phyloP scores from a whole-genome alignment of 2,888 invertebrate genomes.

The Amphipyra berbera region DNA sequence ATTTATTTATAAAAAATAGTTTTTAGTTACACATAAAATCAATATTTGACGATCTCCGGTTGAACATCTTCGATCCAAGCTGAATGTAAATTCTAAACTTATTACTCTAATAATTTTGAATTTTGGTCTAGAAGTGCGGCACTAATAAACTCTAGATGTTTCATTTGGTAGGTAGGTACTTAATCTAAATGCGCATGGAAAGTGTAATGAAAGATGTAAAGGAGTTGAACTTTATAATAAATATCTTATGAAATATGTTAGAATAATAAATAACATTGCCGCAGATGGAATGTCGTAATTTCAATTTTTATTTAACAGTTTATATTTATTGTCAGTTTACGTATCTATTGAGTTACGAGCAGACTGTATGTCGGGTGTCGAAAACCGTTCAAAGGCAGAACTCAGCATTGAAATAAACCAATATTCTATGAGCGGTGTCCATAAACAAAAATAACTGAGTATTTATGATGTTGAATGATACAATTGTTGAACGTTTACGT shows the following conservation, averaged over 20 bases:
- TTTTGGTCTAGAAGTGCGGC: neutral
- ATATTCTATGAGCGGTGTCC: constrained; percentile 55
- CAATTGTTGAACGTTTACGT: constrained; percentile 48
- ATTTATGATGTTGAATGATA: constrained; percentile 45
- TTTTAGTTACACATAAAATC: no score
- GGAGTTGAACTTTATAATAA: constrained; percentile 25
- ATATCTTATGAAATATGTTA: constrained; percentile 18
- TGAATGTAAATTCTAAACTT: no score
- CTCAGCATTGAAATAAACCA: constrained; percentile 61
- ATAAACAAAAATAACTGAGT: constrained; percentile 55
- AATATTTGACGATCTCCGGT: no score
- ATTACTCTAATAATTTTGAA: no score
- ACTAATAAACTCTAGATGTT: constrained; percentile 30
- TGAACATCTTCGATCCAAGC: no score
- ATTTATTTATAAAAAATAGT: no score
- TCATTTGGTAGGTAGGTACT: constrained; percentile 15
- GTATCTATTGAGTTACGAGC: constrained; percentile 54
- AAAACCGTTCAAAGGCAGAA: constrained; percentile 64
- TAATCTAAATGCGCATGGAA: constrained; percentile 26
- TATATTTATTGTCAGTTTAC: constrained; percentile 60
- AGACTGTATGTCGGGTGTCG: constrained; percentile 57
- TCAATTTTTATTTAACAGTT: constrained; percentile 54
- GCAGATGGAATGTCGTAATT: constrained; percentile 39
- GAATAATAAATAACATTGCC: constrained; percentile 44
- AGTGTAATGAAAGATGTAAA: constrained; percentile 21